Conservation (phyloP, 2,888 invertebrate species). For the Campopleginae sp. region DNA sequence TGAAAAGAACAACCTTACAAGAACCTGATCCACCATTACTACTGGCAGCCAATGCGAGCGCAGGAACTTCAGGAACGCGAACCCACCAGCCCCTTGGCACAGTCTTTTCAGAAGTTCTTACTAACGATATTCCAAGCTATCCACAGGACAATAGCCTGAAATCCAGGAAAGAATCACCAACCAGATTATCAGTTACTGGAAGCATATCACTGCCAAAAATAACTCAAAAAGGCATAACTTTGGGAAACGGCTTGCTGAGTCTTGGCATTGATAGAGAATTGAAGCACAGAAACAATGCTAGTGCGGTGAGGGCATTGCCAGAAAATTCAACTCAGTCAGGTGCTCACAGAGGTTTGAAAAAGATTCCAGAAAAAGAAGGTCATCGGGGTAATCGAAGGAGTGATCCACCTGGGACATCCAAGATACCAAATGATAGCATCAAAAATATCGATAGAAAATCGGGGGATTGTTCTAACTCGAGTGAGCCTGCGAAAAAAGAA, state of each 20-base stretch:
- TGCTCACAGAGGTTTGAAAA: constrained; percentile 39
- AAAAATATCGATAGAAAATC: not conserved
- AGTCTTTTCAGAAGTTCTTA: not conserved
- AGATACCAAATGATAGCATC: not conserved
- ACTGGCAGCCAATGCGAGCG: not conserved
- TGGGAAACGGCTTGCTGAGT: constrained; percentile 12
- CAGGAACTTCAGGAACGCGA: not conserved
- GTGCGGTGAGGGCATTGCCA: not conserved
- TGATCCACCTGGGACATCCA: not conserved
- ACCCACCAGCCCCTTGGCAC: not conserved
- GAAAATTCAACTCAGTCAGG: constrained; percentile 69
- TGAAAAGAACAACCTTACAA: constrained; percentile 12
- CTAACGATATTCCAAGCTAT: not conserved
- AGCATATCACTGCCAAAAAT: constrained; percentile 7
- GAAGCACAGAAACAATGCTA: not conserved
- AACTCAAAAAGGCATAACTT: constrained; percentile 12
- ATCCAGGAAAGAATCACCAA: not conserved
- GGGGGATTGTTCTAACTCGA: not conserved
- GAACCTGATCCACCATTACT: constrained; percentile 5
- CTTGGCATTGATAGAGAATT: constrained; percentile 10
- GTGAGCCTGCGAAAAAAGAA: not conserved
- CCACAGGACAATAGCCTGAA: constrained; percentile 3
- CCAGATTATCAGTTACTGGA: not conserved
- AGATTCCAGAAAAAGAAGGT: constrained; percentile 6
- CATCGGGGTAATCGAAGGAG: not conserved